Base-by-base conservation (phyloP, 2,797 vertebrate genomes). In the Hippocampus kuda region DNA sequence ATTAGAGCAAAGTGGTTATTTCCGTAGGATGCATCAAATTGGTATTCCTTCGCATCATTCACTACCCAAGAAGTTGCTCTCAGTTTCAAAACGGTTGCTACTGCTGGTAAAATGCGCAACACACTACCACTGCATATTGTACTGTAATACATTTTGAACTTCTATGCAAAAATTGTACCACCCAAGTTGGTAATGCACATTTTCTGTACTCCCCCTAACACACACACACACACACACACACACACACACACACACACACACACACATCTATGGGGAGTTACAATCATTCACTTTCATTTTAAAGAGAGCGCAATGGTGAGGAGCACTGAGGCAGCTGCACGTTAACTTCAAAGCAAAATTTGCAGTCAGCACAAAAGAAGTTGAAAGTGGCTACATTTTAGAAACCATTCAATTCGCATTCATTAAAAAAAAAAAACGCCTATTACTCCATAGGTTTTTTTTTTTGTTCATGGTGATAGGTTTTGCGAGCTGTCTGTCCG, bases 241-340 rank as follows among this genome's bases (percentile, higher is more conserved):
- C 30, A 41, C 22, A 15, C 54, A 46, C 38, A 18, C 66, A 16
- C 38, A 4, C 53, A 18, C 22, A 11, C 66, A 9, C 53, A 2
- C 49, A 27, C 26, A 12, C 26, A 12, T 53, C 15, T 13, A 38
- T 27, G 2, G 26, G 16, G 65, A 66, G 18, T 34, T 66, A 4
- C 20, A 66, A 51, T 42, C 12, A 24, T 18, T 65, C 44, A 49
- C 63, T 65, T 65, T 65, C 63, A 65, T 26, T 67, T 67, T 38
- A 54, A 54, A n/a, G 7, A 20, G 30, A 51, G 38, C 8, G 30
- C 34, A 15, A 34, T 38, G 65, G 11, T 54, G 48, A 66, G 22
- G 30, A 16, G 63, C 63, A 18, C 9, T 27, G 16, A 49, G 4
- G 44, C 42, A 11, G 44, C 42, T 20, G 44, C 63, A 48, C n/a